Evolutionary conservation across 2,888 invertebrate species (phyloP).

Genomic region (Chrysolina haemoptera): DNA sequence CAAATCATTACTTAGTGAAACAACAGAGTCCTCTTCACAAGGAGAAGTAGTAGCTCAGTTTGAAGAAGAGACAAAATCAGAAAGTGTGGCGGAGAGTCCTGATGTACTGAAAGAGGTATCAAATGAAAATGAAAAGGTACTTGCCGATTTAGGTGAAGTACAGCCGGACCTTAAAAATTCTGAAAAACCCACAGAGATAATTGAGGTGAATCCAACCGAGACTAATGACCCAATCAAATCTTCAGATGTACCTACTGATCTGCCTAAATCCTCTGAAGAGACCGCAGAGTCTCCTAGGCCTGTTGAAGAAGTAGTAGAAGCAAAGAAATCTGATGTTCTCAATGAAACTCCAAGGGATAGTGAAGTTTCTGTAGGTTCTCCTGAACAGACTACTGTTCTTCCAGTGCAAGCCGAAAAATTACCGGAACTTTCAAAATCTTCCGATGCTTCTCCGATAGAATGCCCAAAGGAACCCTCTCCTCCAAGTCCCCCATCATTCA

Average conservation of each 20-base stretch:
- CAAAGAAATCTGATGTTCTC: background rate
- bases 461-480: background rate
- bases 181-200: background rate
- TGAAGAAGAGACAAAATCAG: background rate
- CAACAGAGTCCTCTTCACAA: background rate
- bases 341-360: background rate
- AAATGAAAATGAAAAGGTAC: background rate
- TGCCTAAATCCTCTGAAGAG: background rate
- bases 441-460: constrained; percentile 18
- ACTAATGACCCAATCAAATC: background rate
- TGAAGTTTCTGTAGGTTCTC: background rate
- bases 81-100: background rate
- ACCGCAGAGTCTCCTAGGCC: background rate
- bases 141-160: too few relatives aligned
- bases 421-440: constrained; percentile 25
- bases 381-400: background rate
- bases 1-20: background rate
- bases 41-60: background rate
- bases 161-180: background rate
- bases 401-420: constrained; percentile 20
- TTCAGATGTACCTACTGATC: background rate
- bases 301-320: background rate
- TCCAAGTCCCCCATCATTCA: background rate
- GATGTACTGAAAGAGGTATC: background rate
- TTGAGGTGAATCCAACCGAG: background rate